Base-by-base conservation (phyloP, 2,797 vertebrate species). In the Philypnodon macrostomus region DNA sequence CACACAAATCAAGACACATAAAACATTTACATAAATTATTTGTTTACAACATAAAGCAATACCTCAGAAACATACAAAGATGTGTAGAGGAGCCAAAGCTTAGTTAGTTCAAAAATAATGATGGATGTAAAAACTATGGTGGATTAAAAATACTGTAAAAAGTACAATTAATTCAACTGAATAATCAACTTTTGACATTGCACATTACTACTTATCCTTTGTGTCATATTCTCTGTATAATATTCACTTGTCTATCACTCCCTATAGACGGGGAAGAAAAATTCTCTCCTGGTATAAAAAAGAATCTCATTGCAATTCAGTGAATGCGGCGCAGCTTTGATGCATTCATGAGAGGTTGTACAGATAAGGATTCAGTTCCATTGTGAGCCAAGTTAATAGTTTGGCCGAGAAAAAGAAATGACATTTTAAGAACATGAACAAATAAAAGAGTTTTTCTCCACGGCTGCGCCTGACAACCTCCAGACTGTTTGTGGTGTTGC, bases 341-440 rank as follows among this genome's bases (percentile, higher is more conserved):
- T 65, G 69, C 63, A 79, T 79, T 81, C 69, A 78, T 24, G 48
- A 68, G 58, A 63, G 35, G 41, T 44, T 47, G 36, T 27, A 41
- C 45, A 73, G 82, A 82, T 86, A 83, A 77, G 52, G 68, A 73
- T 75, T 66, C 63, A 42, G 34, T 63, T 77, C 63, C 52, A 60
- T 62, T 79, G 67, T 70, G 64, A 64, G 59, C 53, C 39, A 44
- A 57, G 52, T 81, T 84, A 79, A 79, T 72, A 58, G 76, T 58
- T 57, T 65, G 59, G 54, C 65, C 56, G 59, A 33, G 42, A 14
- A n/a, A 58, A 60, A 59, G 59, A 59, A 76, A 66, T 81, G 67
- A 74, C 80, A 78, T 84, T 85, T 83, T 77, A 77, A 81, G 70
- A 78, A 69, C 63, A 75, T 60, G 81, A 75, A 83, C 67, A 79